Base-by-base conservation (phyloP, 1,140 invertebrate genomes). In the Phortica variegata region DNA sequence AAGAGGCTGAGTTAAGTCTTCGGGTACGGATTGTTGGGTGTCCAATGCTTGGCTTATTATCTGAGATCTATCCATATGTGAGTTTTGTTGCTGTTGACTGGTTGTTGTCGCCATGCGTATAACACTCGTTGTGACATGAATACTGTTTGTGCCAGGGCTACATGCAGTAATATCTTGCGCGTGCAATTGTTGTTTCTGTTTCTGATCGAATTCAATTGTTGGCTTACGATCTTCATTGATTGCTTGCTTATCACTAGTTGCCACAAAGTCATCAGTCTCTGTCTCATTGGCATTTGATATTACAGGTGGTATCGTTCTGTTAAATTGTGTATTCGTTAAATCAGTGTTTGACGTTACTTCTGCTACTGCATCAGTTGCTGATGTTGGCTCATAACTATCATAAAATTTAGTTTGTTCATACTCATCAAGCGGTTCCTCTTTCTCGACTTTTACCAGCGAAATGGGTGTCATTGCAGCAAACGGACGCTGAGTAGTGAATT, bases 41-140 rank as follows among this genome's bases (percentile, higher is more conserved):
- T n/a, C n/a, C n/a, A n/a, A n/a, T n/a, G n/a, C n/a, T n/a, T n/a
- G n/a, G n/a, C n/a, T n/a, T n/a, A n/a, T n/a, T n/a, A n/a, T n/a
- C n/a, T n/a, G n/a, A n/a, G n/a, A n/a, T n/a, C n/a, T n/a, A n/a
- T n/a, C n/a, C n/a, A n/a, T n/a, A n/a, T n/a, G n/a, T n/a, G n/a
- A n/a, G n/a, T n/a, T n/a, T n/a, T 19, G 51, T 9, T 26, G 20
- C 29, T 40, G 33, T 36, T 41, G 38, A 26, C 44, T 47, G 47
- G 56, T 49, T 5, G 66, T 61, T 47, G 61, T 69, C 32, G 71
- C 72, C 71, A 74, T 72, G 23, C 72, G 65, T 33, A 74, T 74
- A 18, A 74, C 72, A 44, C 72, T 74, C 19, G 65, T 70, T 37
- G 72, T 70, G 37, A 51, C 61, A 17, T 55, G 57, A 32, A 49